Conservation (phyloP, 2,888 invertebrate genomes). For the Odontomyia ornata region DNA sequence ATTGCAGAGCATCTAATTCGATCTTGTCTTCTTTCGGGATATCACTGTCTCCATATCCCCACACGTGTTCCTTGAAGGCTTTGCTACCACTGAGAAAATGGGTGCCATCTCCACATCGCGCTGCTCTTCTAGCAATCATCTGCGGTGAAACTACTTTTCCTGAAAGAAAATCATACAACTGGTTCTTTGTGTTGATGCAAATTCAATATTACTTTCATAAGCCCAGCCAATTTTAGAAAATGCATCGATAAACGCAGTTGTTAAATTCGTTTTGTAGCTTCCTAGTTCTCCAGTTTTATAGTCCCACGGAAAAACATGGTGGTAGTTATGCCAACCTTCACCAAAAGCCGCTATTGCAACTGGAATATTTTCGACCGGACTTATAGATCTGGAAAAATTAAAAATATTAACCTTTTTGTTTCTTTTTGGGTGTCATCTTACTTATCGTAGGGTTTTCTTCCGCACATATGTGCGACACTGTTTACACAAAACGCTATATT, state of each 20-base stretch:
- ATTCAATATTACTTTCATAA: slow-evolving; percentile 69
- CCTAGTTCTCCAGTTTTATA: slow-evolving; percentile 76
- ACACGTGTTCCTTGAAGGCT: slow-evolving; percentile 64
- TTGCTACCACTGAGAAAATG: slow-evolving; percentile 62
- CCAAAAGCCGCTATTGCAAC: slow-evolving; percentile 81
- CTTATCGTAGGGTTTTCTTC: slow-evolving; percentile 91
- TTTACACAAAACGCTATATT: slow-evolving; percentile 96
- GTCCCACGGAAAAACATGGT: slow-evolving; percentile 78
- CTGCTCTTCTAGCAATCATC: slow-evolving; percentile 69
- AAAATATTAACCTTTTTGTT: not conserved
- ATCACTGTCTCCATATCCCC: slow-evolving; percentile 74
- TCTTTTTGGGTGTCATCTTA: slow-evolving; percentile 59
- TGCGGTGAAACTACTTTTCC: slow-evolving; percentile 69
- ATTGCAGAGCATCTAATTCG: slow-evolving; percentile 68
- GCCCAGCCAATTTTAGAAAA: slow-evolving; percentile 85
- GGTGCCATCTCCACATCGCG: slow-evolving; percentile 70
- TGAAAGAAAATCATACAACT: slow-evolving; percentile 49
- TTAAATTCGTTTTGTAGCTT: slow-evolving; percentile 72
- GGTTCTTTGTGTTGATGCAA: not conserved
- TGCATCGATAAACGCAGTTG: slow-evolving; percentile 81
- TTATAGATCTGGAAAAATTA: slow-evolving; percentile 70
- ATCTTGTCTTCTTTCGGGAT: slow-evolving; percentile 67
- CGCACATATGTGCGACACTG: slow-evolving; percentile 93
- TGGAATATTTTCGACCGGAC: slow-evolving; percentile 75
- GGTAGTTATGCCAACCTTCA: slow-evolving; percentile 87